Conservation (phyloP, 2,888 invertebrate species). For the Macrosoma leucophasiata region DNA sequence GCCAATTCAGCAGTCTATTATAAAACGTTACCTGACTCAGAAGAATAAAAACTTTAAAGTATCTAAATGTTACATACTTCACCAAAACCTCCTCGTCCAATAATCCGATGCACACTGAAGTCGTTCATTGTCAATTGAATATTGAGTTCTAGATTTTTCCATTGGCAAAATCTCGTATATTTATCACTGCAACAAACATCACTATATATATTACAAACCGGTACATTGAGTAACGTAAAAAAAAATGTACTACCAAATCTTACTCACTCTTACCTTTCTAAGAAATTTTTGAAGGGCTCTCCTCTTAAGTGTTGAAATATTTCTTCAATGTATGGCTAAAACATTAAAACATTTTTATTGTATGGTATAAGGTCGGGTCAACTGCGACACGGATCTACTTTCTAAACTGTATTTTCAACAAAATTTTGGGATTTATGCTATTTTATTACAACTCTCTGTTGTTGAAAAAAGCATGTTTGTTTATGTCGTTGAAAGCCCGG, state of each 20-base stretch:
- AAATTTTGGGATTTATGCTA: too few species aligned
- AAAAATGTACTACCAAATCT: constrained; percentile 9
- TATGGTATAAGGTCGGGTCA: too few species aligned
- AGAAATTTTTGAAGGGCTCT: constrained; percentile 97
- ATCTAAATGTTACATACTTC: too few species aligned
- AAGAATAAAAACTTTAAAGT: too few species aligned
- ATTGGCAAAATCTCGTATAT: constrained; percentile 99
- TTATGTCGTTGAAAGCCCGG: background rate
- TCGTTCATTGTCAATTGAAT: constrained; percentile 99
- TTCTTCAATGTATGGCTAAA: constrained; percentile 99
- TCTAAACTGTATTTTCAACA: too few species aligned
- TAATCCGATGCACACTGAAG: constrained; percentile 99
- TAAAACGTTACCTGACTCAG: too few species aligned
- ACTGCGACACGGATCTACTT: too few species aligned
- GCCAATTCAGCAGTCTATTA: too few species aligned
- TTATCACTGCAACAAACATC: constrained; percentile 84
- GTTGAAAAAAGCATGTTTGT: background rate
- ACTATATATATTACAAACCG: background rate
- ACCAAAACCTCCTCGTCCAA: constrained; percentile 99
- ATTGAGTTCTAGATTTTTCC: constrained; percentile 99
- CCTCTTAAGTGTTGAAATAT: constrained; percentile 98
- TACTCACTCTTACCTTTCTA: constrained; percentile 90
- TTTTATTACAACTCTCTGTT: background rate
- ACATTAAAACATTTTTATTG: too few species aligned
- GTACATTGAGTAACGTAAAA: too few species aligned